Evolutionary conservation across 1,140 invertebrate genomes (phyloP).

Genomic region (Probaryconus sp.): DNA sequence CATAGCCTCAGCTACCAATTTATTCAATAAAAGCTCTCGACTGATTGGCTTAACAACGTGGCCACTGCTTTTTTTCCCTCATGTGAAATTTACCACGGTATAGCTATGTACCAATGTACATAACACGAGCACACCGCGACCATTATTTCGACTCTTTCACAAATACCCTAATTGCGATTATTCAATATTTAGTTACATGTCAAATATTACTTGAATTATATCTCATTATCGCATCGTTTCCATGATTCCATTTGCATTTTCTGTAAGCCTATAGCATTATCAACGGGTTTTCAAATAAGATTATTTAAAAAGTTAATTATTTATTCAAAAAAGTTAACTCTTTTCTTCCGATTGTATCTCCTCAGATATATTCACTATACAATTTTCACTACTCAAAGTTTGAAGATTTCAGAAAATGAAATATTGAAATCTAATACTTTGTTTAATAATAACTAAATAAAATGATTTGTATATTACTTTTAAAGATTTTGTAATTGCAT

Average conservation of each 20-base stretch:
- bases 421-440: no score
- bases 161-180: conserved; percentile 60
- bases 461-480: no score
- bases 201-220: conserved; percentile 53
- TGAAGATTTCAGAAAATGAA: no score
- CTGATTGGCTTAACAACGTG: conserved; percentile 76
- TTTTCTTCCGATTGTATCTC: no score
- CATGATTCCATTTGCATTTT: conserved; percentile 39
- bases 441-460: no score
- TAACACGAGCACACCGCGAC: conserved; percentile 32
- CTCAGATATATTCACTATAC: no score
- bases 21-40: conserved; percentile 76
- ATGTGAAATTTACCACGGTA: conserved; percentile 70
- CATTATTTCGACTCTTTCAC: conserved; percentile 44
- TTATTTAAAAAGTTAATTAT: no score
- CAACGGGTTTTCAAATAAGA: conserved; percentile 4
- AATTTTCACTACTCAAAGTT: no score
- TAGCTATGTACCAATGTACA: conserved; percentile 55
- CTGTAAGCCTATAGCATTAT: conserved; percentile 7
- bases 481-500: no score
- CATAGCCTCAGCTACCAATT: conserved; percentile 74
- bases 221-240: conserved; percentile 44
- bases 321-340: no score
- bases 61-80: conserved; percentile 71
- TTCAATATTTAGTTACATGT: conserved; percentile 58